Evolutionary conservation across 2,888 invertebrate species (phyloP), one percentile per base, ranked within the genome.

Genomic region (Caradrina kadenii): DNA sequence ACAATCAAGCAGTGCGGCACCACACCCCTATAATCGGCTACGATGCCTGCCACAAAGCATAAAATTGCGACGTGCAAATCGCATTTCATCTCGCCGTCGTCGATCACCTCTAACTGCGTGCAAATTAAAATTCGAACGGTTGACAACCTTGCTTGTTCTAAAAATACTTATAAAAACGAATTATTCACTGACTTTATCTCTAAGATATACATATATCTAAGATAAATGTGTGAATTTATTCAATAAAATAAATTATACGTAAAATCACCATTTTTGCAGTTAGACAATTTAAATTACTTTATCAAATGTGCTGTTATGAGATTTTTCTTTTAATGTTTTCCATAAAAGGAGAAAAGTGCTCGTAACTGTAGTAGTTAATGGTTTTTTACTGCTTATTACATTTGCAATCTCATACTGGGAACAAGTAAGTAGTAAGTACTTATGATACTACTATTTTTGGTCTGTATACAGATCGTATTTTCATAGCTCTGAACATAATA

Each of bases 211-310:
- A n/a, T n/a, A n/a, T n/a, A n/a, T n/a, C 6, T 13, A 42, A 49
- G 42, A 50, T 11, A 22, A 2, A 59, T 22, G 52, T 73, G 65
- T 58, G 21, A 62, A 75, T 63, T 80, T 22, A 21, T 58, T 31
- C 15, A 50, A 52, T 42, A 35, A 68, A 55, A 50, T 45, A 69
- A 48, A 39, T 72, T 39, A n/a, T 13, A 15, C 21, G 22, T 21
- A n/a, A 31, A 0, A 50, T 2, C 39, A 15, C 5, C 8, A n/a
- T 22, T 21, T 15, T 22, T 19, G 0, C 2, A n/a, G 50, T 56
- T 42, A 49, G 31, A 67, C 6, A 31, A 17, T 13, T 1, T 26
- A 65, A 39, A n/a, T 19, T 17, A 13, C 31, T 19, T 7, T 54
- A 31, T 0, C 22, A n/a, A 17, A 15, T 22, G 6, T 17, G n/a